Evolutionary conservation across 2,888 invertebrate genomes (phyloP).

Genomic region (Eledona agricola): DNA sequence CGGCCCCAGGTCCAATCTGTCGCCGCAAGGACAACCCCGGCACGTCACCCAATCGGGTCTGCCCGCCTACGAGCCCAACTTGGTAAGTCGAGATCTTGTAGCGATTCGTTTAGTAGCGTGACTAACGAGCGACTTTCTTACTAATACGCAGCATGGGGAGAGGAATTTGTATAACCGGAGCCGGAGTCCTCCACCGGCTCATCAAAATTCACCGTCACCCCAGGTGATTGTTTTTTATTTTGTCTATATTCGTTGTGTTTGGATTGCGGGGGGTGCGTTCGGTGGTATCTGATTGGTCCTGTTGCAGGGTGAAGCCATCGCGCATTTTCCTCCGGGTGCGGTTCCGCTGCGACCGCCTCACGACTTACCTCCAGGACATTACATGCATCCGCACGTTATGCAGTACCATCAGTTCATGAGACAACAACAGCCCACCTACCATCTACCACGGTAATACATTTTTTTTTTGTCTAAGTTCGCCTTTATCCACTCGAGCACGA

Average conservation of each 20-base stretch:
- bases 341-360: conserved; percentile 56
- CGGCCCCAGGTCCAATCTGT: conserved; percentile 61
- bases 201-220: conserved; percentile 80
- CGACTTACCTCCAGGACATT: conserved; percentile 64
- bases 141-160: conserved; percentile 68
- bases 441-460: conserved; percentile 55
- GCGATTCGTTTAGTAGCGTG: conserved; percentile 8
- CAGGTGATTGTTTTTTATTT: conserved; percentile 65
- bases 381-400: conserved; percentile 65
- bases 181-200: conserved; percentile 86
- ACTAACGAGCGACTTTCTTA: conserved; percentile 46
- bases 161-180: conserved; percentile 59
- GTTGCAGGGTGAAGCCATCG: conserved; percentile 67
- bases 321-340: conserved; percentile 64
- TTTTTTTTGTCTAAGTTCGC: no score
- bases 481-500: no score
- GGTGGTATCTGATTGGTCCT: conserved; percentile 18
- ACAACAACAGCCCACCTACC: conserved; percentile 53
- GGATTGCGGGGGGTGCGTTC: not conserved
- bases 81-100: conserved; percentile 71
- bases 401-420: conserved; percentile 69
- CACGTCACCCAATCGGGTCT: conserved; percentile 66
- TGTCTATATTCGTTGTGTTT: conserved; percentile 1
- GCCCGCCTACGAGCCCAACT: conserved; percentile 70
- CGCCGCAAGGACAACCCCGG: conserved; percentile 66